Percentiles rank a stretch among this genome's conserved stretches.
phyloP scores from a whole-genome alignment of 1,140 invertebrate genomes.

The Panulirus ornatus region DNA sequence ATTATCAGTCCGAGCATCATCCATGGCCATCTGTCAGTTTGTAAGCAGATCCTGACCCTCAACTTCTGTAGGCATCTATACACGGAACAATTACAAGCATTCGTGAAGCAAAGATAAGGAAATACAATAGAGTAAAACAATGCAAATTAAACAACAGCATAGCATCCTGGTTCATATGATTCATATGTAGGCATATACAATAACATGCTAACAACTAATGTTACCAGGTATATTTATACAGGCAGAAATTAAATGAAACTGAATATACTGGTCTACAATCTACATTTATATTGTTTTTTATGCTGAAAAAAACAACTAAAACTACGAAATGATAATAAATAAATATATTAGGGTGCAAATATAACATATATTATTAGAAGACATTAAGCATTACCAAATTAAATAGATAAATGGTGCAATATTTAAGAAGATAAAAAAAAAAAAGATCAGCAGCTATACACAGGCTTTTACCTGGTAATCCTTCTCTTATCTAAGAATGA shows the following conservation, averaged over 20 bases:
- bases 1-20: neutral
- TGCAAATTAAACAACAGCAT: neutral
- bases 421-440: neutral
- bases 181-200: neutral
- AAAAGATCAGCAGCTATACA: neutral
- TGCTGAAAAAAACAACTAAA: neutral
- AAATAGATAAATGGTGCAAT: neutral
- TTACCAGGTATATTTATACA: neutral
- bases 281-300: neutral
- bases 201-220: slow-evolving; percentile 1
- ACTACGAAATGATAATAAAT: too few species aligned
- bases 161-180: neutral
- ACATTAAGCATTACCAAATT: neutral
- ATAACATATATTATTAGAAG: neutral
- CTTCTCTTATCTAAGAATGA: slow-evolving; percentile 92
- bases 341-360: neutral
- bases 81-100: neutral
- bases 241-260: neutral
- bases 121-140: neutral
- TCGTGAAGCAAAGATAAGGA: neutral
- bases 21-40: too few species aligned
- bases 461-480: slow-evolving; percentile 90
- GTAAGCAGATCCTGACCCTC: neutral
- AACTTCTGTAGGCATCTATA: neutral
- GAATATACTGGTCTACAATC: neutral